Evolutionary conservation across 2,797 vertebrate species (phyloP).

Genomic region (Spinus olivaceus): DNA sequence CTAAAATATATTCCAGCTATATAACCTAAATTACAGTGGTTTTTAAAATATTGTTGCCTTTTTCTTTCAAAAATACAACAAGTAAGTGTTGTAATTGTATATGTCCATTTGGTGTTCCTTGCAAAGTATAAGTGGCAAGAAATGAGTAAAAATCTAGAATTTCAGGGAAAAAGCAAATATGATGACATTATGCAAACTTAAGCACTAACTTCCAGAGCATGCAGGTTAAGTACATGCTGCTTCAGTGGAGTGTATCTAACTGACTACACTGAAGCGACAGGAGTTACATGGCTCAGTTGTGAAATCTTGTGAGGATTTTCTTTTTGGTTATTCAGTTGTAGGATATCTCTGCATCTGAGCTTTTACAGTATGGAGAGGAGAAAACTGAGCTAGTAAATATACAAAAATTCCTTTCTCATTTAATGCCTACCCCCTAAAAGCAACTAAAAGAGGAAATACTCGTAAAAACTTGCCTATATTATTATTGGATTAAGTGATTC

Average conservation of each 20-base stretch:
- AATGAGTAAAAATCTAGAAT: not conserved
- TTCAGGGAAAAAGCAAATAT: not conserved
- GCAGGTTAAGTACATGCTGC: not conserved
- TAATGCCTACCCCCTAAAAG: not conserved
- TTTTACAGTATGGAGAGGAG: not conserved
- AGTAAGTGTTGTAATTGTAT: not conserved
- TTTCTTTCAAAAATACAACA: not conserved
- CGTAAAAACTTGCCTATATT: not conserved
- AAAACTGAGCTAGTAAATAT: not conserved
- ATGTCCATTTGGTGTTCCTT: not conserved
- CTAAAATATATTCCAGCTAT: not conserved
- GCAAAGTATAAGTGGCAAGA: not conserved
- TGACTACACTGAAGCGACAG: not conserved
- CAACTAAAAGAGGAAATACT: not conserved
- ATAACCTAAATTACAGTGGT: not conserved
- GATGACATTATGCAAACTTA: not conserved
- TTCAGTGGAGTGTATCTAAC: not conserved
- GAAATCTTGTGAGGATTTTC: not conserved
- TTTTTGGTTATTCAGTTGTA: not conserved
- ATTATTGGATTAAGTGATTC: not conserved
- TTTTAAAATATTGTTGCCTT: not conserved
- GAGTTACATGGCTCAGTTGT: not conserved
- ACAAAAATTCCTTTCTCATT: not conserved
- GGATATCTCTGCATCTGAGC: not conserved
- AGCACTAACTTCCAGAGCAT: not conserved